Evolutionary conservation across 2,888 invertebrate species (phyloP), one percentile per base, ranked within the genome.

Genomic region (Pecten maximus): DNA sequence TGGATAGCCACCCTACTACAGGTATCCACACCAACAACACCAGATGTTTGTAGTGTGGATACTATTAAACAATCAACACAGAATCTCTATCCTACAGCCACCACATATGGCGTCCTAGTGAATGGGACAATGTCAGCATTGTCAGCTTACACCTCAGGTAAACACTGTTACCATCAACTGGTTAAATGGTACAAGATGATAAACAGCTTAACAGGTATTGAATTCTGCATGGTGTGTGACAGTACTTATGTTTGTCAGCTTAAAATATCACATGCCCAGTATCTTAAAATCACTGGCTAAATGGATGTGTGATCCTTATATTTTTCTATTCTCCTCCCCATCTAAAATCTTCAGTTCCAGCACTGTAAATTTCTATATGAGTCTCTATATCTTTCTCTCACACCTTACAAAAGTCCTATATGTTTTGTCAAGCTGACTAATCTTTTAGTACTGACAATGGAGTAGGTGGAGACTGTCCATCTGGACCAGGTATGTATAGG

Each of bases 21-120:
- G 6, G 44, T 44, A 44, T 44, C 12, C 12, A 44, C 12, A 44
- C 44, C 44, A 44, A 44, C 12, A 44, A 6, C 28, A 74, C 74
- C 74, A 74, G 3, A 74, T 74, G 74, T 74, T 74, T 74, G 35
- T 23, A 74, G 74, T 35, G 74, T 54, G 35, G 35, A 74, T 74
- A 74, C 74, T 35, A 35, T 74, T 23, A 54, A 74, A 54, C 54
- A 54, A 54, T 54, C 54, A 54, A 54, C 54, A 54, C 54, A 54
- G 54, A 19, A 54, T 6, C 74, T n/a, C n/a, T 15, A 74, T 35
- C 74, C 10, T 74, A 28, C 12, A 74, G 35, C 74, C 35, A 74
- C 35, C 35, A 35, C 10, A 35, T 28, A 74, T 74, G 28, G 74
- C 28, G 23, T 74, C 35, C 0, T 44, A 12, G 28, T 35, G 12